phyloP scores from a whole-genome alignment of 2,888 invertebrate species.

The Andrena bucephala region DNA sequence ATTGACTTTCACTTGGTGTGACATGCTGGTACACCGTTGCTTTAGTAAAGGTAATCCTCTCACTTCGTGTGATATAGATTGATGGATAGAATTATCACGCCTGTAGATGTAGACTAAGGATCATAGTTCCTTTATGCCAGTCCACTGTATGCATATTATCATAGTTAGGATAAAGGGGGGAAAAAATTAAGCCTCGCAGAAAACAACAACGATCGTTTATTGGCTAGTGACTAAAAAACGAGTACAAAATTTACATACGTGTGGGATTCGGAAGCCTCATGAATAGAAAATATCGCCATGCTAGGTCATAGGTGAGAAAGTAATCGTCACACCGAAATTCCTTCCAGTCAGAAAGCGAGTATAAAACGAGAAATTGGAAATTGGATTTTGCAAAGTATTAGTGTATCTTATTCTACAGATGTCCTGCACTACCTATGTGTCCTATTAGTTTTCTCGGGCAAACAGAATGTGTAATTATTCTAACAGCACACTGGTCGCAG shows the following conservation, averaged over 20 bases:
- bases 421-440: slow-evolving; percentile 14
- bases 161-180: background rate
- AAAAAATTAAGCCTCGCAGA: slow-evolving; percentile 12
- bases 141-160: background rate
- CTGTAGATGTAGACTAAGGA: too few species aligned
- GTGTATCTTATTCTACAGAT: slow-evolving; percentile 20
- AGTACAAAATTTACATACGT: slow-evolving; percentile 52
- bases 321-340: slow-evolving; percentile 5
- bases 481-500: background rate
- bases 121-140: background rate
- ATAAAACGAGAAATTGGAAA: background rate
- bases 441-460: background rate
- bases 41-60: too few species aligned
- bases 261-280: slow-evolving; percentile 32
- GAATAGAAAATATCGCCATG: slow-evolving; percentile 32
- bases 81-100: too few species aligned
- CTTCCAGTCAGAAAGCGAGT: slow-evolving; percentile 5
- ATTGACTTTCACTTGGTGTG: too few species aligned
- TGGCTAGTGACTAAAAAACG: slow-evolving; percentile 53
- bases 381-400: background rate
- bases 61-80: too few species aligned
- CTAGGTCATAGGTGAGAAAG: slow-evolving; percentile 27
- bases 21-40: too few species aligned
- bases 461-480: background rate
- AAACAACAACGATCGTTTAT: slow-evolving; percentile 67